Conservation (phyloP, 2,113 vertebrate genomes). For the Petroica traversi region DNA sequence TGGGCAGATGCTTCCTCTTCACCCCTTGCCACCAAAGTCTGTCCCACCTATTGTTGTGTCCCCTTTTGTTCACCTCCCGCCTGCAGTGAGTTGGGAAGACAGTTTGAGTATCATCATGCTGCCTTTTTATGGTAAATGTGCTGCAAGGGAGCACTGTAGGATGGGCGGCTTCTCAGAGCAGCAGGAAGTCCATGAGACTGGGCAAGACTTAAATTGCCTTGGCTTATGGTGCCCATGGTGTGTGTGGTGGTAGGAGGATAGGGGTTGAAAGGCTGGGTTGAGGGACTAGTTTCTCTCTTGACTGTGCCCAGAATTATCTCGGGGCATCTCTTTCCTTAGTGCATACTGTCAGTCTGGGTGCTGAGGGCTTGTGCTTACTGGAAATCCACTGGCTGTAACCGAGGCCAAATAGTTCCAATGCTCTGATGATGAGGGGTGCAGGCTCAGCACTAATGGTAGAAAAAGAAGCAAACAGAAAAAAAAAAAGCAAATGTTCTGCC, state of each 20-base stretch:
- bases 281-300: background rate
- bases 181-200: background rate
- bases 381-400: background rate
- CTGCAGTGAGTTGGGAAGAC: background rate
- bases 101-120: background rate
- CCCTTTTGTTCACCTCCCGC: background rate
- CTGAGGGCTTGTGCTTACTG: background rate
- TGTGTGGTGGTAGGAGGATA: fast-evolving
- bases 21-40: background rate
- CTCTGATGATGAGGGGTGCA: background rate
- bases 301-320: background rate
- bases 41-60: background rate
- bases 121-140: slow-evolving; percentile 43
- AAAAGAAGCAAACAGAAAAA: background rate
- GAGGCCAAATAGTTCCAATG: background rate
- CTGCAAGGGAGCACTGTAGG: background rate
- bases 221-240: background rate
- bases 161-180: background rate
- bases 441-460: background rate
- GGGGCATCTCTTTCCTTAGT: background rate
- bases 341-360: background rate
- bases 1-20: background rate
- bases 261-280: background rate
- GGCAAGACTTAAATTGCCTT: background rate
- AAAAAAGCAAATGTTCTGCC: background rate